Base-by-base conservation (phyloP, 2,888 invertebrate species). In the Drosophila anceps region DNA sequence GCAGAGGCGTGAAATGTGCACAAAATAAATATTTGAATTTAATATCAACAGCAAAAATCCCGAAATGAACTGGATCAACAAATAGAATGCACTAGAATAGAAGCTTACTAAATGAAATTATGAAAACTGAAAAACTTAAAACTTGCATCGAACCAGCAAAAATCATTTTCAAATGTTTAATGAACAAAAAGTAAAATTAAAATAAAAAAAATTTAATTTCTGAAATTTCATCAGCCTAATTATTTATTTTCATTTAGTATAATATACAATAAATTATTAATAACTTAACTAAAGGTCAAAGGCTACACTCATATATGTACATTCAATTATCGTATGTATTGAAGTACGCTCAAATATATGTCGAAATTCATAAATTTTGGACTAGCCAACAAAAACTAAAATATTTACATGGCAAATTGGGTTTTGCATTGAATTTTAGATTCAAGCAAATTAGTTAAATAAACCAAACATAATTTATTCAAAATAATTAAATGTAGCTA, bases 11-110 rank as follows among this genome's bases (percentile, higher is more conserved):
- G 60, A 82, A 80, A 80, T 83, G 57, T 50, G 58, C 58, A 53
- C 64, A 55, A 55, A 55, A 59, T 51, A 74, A 82, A 86, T 74
- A 77, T 84, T 77, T 71, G 29, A 51, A 44, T 48, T 59, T 44
- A 5, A 57, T 20, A 53, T 54, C 43, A 73, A 51, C 53, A 69
- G 7, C 27, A 39, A 39, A 39, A 18, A 48, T 46, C 43, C 29
- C 55, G 31, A 72, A 84, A 68, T 78, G 15, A 81, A 78, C 72
- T 71, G 43, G 61, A 33, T 43, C 53, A n/a, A 33, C 39, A 67
- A 66, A 69, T 67, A 44, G 48, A 48, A 15, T 54, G 48, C 12
- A 41, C 10, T 53, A 27, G 31, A 29, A 24, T n/a, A 18, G 7
- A 44, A 13, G 12, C 27, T 44, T 43, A 13, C n/a, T 15, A 24